phyloP scores from a whole-genome alignment of 2,888 invertebrate species.

The Ramazzottius varieornatus region DNA sequence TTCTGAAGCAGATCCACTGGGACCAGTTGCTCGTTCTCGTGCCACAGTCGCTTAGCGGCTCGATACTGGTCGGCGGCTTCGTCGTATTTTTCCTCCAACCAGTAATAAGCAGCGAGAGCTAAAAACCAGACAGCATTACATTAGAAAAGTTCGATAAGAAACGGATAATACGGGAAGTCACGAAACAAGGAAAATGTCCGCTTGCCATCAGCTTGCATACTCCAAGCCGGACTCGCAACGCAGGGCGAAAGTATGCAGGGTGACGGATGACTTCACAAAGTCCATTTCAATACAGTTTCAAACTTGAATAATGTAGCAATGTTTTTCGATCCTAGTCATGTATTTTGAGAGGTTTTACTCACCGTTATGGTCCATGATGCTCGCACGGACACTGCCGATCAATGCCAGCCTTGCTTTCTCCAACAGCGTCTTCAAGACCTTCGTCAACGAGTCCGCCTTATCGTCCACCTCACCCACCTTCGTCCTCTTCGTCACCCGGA shows the following conservation, averaged over 20 bases:
- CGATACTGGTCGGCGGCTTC: conserved; percentile 36
- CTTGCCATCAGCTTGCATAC: too few species aligned
- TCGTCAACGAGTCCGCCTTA: background rate
- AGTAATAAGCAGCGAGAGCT: conserved; percentile 36
- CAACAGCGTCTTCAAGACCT: background rate
- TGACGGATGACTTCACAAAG: too few species aligned
- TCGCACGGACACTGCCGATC: background rate
- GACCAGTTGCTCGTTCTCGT: conserved; percentile 21
- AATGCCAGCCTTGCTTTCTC: background rate
- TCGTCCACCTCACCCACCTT: background rate
- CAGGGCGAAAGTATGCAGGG: too few species aligned
- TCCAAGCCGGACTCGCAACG: too few species aligned
- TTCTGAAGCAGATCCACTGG: conserved; percentile 18
- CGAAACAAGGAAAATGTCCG: too few species aligned
- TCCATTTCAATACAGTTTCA: too few species aligned
- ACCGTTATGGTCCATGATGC: background rate
- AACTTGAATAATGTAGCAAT: too few species aligned
- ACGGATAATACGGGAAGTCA: too few species aligned
- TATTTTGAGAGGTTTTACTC: too few species aligned
- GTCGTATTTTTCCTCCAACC: conserved; percentile 29
- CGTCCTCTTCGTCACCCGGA: background rate
- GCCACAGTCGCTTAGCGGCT: conserved; percentile 30
- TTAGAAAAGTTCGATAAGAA: background rate
- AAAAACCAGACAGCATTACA: conserved; percentile 5
- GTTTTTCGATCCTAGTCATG: too few species aligned